phyloP scores from a whole-genome alignment of 2,888 invertebrate species.

The Plebejus argus region DNA sequence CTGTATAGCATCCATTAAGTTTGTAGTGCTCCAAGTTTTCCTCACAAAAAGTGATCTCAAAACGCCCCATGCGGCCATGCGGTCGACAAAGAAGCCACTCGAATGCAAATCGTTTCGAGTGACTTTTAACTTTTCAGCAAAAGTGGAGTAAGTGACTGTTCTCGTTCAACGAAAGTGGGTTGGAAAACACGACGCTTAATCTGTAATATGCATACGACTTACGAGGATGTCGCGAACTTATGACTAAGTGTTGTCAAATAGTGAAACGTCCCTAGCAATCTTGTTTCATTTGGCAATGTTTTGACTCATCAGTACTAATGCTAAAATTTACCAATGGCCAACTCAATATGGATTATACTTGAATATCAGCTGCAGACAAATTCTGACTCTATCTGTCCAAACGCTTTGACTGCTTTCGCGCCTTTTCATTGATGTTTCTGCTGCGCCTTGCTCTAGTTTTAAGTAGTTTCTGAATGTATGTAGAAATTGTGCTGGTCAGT shows the following conservation, averaged over 20 bases:
- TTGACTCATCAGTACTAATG: too few relatives aligned
- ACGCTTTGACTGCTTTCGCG: too few relatives aligned
- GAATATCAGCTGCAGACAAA: not conserved
- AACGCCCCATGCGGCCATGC: not conserved
- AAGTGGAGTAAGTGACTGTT: constrained; percentile 16
- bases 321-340: not conserved
- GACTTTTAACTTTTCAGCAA: constrained; percentile 19
- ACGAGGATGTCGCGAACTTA: not conserved
- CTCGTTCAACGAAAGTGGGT: constrained; percentile 10
- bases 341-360: too few relatives aligned
- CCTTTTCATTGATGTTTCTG: too few relatives aligned
- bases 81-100: constrained; percentile 14
- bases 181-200: not conserved
- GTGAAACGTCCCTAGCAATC: not conserved
- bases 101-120: constrained; percentile 10
- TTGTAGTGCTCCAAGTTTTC: not conserved
- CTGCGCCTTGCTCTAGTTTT: too few relatives aligned
- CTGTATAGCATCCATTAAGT: not conserved
- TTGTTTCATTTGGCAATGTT: too few relatives aligned
- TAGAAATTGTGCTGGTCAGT: not conserved
- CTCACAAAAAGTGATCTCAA: not conserved
- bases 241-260: not conserved
- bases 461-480: not conserved
- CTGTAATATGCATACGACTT: not conserved
- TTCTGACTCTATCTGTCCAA: not conserved